Percentiles rank a stretch among this genome's conserved stretches.
Conservation (phyloP, 2,113 vertebrate genomes). For the Crotophaga sulcirostris region DNA sequence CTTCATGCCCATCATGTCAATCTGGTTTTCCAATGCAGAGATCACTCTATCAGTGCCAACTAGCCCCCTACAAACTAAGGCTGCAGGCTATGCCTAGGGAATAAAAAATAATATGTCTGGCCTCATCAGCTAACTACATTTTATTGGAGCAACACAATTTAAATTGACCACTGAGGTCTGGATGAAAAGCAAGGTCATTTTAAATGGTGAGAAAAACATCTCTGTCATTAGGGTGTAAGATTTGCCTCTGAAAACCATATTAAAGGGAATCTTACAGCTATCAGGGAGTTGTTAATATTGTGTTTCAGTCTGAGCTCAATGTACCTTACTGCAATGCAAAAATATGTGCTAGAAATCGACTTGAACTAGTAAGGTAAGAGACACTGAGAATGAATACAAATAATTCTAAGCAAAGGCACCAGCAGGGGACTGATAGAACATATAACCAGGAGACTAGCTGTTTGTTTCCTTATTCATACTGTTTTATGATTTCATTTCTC, state of each 20-base stretch:
- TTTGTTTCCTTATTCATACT: slow-evolving; percentile 43
- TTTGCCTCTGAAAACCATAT: not conserved
- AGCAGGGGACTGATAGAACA: slow-evolving; percentile 56
- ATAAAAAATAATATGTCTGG: not conserved
- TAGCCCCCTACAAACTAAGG: not conserved
- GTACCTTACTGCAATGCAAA: slow-evolving; percentile 16
- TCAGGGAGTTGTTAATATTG: slow-evolving; percentile 10
- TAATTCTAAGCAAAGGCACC: slow-evolving; percentile 53
- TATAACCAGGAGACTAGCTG: slow-evolving; percentile 42
- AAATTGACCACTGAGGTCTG: slow-evolving; percentile 15
- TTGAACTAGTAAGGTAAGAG: slow-evolving; percentile 33
- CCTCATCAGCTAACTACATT: not conserved
- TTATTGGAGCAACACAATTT: slow-evolving; percentile 2
- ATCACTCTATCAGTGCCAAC: slow-evolving; percentile 5
- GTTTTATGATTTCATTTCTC: slow-evolving; percentile 61
- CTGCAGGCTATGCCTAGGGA: not conserved
- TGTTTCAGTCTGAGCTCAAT: not conserved
- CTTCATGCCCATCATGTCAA: slow-evolving; percentile 37
- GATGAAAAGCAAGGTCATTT: not conserved
- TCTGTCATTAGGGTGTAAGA: not conserved
- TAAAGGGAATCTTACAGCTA: not conserved
- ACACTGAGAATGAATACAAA: slow-evolving; percentile 47
- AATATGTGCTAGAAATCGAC: slow-evolving; percentile 31
- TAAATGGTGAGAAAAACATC: not conserved
- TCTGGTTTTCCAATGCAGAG: not conserved